phyloP scores from a whole-genome alignment of 2,888 invertebrate genomes.

The Epirrita christyi region DNA sequence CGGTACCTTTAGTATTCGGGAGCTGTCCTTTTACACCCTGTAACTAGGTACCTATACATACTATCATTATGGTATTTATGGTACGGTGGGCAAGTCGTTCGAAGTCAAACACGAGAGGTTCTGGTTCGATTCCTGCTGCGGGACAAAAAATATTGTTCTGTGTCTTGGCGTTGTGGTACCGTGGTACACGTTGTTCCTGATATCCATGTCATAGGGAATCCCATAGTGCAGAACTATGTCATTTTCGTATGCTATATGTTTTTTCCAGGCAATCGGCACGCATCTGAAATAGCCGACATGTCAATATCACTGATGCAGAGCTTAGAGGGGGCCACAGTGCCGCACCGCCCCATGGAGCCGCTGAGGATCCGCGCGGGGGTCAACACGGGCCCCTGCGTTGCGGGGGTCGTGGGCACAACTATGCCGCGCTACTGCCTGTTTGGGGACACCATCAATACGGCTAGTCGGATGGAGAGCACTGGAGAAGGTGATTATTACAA shows the following conservation, averaged over 20 bases:
- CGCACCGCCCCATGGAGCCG: slow-evolving; percentile 78
- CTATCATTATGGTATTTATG: no score
- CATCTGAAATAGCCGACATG: slow-evolving; percentile 86
- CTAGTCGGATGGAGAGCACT: slow-evolving; percentile 88
- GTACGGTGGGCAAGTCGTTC: no score
- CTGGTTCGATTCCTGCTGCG: no score
- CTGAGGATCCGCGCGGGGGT: slow-evolving; percentile 83
- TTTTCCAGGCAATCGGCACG: slow-evolving; percentile 79
- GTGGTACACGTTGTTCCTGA: no score
- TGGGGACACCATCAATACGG: slow-evolving; percentile 94
- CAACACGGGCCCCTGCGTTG: slow-evolving; percentile 87
- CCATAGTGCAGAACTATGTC: no score
- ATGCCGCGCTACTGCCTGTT: slow-evolving; percentile 95
- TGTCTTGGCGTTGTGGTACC: no score
- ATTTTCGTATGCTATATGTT: not conserved
- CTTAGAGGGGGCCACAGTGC: slow-evolving; percentile 80
- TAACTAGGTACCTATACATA: no score
- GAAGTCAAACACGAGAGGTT: no score
- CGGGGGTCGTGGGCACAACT: slow-evolving; percentile 91
- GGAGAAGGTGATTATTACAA: slow-evolving; percentile 72
- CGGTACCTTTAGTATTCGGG: no score
- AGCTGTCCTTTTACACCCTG: no score
- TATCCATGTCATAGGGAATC: no score
- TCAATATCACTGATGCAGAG: slow-evolving; percentile 82
- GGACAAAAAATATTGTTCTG: no score